These are phyloP conservation scores for Panagrolaimus sp. DNA, from an alignment of 1,140 invertebrate genomes.

Conservation along the genomic window DNA sequence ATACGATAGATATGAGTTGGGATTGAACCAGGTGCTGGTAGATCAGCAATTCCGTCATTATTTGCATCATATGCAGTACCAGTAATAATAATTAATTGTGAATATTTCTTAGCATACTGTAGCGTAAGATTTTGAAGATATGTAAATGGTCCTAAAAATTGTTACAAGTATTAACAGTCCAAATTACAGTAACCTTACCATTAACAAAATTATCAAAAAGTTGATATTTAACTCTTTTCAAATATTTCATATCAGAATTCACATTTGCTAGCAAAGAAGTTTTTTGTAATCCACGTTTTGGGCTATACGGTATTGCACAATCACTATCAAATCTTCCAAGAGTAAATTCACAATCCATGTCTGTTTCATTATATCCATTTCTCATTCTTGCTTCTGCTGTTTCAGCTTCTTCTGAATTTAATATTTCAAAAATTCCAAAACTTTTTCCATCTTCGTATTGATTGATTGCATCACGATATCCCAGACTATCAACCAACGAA, in stretches of 20 bases:
- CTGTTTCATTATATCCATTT: not conserved
- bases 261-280: too few relatives aligned
- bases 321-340: too few relatives aligned
- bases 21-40: constrained; percentile 9
- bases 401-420: not conserved
- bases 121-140: constrained; percentile 36
- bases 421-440: not conserved
- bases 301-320: too few relatives aligned
- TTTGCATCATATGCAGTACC: constrained; percentile 35
- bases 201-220: constrained; percentile 12
- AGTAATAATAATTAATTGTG: constrained; percentile 28
- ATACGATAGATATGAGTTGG: constrained; percentile 39
- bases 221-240: too few relatives aligned
- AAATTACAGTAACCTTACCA: constrained; percentile 18
- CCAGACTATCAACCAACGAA: not conserved
- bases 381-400: not conserved
- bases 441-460: not conserved
- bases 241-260: too few relatives aligned
- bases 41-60: constrained; percentile 36
- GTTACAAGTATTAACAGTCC: too few relatives aligned
- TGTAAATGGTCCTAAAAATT: constrained; percentile 28
- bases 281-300: too few relatives aligned
- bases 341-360: not conserved
- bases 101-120: constrained; percentile 30
- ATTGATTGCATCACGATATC: not conserved